phyloP scores from a whole-genome alignment of 1,140 invertebrate genomes.

The Paralvinella palmiformis region DNA sequence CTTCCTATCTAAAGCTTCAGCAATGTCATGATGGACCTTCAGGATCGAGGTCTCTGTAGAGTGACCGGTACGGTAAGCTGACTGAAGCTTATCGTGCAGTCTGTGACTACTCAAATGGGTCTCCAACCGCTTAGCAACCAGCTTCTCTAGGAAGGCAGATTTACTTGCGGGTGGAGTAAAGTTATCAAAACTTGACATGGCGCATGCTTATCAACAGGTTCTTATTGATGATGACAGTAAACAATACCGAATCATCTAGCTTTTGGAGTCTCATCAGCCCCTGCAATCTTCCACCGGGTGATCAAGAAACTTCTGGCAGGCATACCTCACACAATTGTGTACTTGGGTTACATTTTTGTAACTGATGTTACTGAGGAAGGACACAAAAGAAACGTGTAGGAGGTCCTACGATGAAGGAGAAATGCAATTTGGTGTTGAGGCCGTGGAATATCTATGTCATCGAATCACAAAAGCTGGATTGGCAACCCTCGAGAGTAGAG shows the following conservation, averaged over 20 bases:
- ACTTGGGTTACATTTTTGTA: conserved; percentile 21
- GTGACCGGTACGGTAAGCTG: too few relatives aligned
- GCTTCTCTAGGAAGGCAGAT: too few relatives aligned
- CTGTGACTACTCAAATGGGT: too few relatives aligned
- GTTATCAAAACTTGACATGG: too few relatives aligned
- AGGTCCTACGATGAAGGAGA: conserved; percentile 5
- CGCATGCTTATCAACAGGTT: too few relatives aligned
- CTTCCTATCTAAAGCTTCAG: too few relatives aligned
- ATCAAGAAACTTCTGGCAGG: conserved; percentile 46
- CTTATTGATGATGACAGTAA: conserved; percentile 1
- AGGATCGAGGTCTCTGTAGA: too few relatives aligned
- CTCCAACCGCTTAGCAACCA: too few relatives aligned
- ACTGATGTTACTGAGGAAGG: conserved; percentile 18
- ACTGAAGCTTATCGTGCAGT: too few relatives aligned
- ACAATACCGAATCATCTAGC: conserved; percentile 36
- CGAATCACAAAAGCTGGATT: background rate
- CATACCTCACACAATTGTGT: conserved; percentile 30
- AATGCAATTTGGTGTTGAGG: background rate
- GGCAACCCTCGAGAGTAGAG: background rate
- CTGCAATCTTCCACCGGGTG: conserved; percentile 53
- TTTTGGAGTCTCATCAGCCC: conserved; percentile 53
- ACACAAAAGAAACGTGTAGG: conserved; percentile 12
- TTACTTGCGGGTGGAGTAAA: too few relatives aligned
- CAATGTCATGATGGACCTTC: too few relatives aligned
- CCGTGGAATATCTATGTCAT: conserved; percentile 7